These are phyloP conservation scores for Eubucco bourcierii DNA, from an alignment of 2,113 vertebrate species.

Conservation along the genomic window DNA sequence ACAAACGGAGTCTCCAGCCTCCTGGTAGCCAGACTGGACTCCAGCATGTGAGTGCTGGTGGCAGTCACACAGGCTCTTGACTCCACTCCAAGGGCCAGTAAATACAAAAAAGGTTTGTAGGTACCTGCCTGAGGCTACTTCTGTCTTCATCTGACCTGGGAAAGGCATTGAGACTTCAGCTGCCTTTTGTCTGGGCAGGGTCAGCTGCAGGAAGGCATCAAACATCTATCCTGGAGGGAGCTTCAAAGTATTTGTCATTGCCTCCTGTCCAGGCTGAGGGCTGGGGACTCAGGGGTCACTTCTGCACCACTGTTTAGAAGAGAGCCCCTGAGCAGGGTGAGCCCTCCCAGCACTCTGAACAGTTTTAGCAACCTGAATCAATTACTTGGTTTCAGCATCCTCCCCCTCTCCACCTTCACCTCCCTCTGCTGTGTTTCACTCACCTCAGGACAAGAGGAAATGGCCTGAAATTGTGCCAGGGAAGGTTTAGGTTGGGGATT, in stretches of 20 bases:
- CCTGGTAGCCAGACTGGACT: not conserved
- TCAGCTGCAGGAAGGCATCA: not conserved
- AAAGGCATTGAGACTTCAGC: not conserved
- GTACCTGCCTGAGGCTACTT: not conserved
- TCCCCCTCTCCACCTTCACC: not conserved
- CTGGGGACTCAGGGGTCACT: not conserved
- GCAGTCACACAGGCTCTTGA: not conserved
- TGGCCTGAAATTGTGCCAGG: too few relatives aligned
- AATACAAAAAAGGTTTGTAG: not conserved
- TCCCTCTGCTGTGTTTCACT: not conserved
- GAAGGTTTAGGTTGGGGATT: too few relatives aligned
- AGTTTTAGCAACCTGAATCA: not conserved
- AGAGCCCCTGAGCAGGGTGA: not conserved
- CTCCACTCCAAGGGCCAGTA: not conserved
- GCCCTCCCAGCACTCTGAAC: not conserved
- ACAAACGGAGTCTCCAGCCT: too few relatives aligned
- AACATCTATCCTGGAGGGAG: not conserved
- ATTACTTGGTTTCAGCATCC: not conserved
- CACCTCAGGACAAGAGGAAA: not conserved
- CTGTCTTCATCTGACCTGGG: not conserved
- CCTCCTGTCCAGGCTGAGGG: not conserved
- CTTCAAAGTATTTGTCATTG: not conserved
- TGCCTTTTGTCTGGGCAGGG: constrained; percentile 22
- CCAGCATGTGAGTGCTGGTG: not conserved
- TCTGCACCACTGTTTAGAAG: not conserved